Base-by-base conservation (phyloP, 2,113 vertebrate genomes). In the Sinocyclocheilus maitianheensis region DNA sequence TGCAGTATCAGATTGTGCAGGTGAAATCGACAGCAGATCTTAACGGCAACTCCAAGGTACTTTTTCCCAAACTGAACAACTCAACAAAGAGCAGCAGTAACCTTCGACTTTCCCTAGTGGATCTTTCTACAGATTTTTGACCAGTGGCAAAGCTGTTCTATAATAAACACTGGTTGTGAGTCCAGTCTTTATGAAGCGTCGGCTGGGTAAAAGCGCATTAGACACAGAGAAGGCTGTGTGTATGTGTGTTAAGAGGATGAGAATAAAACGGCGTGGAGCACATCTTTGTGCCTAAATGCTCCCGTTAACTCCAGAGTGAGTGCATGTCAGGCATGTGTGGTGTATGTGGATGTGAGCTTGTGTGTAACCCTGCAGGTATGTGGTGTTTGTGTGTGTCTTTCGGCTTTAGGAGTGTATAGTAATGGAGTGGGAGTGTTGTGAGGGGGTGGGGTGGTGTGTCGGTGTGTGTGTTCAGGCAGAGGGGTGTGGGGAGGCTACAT, bases 221-320 rank as follows among this genome's bases (percentile, higher is more conserved):
- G 65, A 72, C 46, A 51, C 24, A 83, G 81, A 55, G 26, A 24
- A 83, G 65, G 65, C 13, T 46, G 78, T 87, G 81, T 67, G 30
- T 48, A 12, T 48, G 77, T 53, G 80, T 81, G 30, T 51, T 7
- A 37, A 37, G 65, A 37, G 14, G 14, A 85, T 48, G 34, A 85
- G 77, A 63, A 87, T 24, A 53, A 72, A 86, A 37, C 78, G 83
- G 83, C 77, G 85, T 82, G 84, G 76, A 71, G 75, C 26, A 81
- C 84, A 79, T 89, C 89, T 91, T 87, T 91, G 90, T 93, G 93
- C 91, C 91, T 91, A 90, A 93, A 87, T 88, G 89, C 89, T 88
- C 87, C 87, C 78, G 85, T 91, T 92, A 91, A 91, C 91, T 90
- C 86, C 90, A 91, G 90, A 91, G 92, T 85, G 65, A 78, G 88